These are phyloP conservation scores for Phymastichus coffea DNA, from an alignment of 1,140 invertebrate genomes.

Conservation along the genomic window DNA sequence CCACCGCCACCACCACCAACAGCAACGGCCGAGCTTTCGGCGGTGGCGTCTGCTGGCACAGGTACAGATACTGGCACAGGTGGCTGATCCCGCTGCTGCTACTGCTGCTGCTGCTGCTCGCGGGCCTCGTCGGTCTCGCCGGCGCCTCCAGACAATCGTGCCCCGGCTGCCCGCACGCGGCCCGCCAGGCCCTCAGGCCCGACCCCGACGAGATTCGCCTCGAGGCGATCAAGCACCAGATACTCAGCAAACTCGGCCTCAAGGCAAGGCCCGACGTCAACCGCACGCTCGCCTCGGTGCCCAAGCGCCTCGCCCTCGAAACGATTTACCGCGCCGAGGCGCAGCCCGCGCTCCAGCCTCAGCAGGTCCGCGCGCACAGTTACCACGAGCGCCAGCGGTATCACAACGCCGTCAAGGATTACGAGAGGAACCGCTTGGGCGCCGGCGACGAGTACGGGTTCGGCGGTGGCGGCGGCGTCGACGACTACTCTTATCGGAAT, in stretches of 20 bases:
- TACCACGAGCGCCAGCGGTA: slow-evolving; percentile 19
- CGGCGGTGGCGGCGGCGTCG: slow-evolving; percentile 22
- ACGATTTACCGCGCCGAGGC: slow-evolving; percentile 68
- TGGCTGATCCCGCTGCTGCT: slow-evolving; percentile 26
- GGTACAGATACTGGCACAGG: too few relatives aligned
- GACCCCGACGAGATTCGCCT: slow-evolving; percentile 63
- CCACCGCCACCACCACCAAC: not conserved
- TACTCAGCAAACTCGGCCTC: slow-evolving; percentile 72
- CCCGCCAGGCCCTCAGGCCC: slow-evolving; percentile 40
- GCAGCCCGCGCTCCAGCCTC: slow-evolving; percentile 35
- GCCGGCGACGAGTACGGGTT: slow-evolving; percentile 42
- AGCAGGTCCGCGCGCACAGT: slow-evolving; percentile 16
- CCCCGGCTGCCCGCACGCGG: slow-evolving; percentile 52
- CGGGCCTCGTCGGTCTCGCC: slow-evolving; percentile 30
- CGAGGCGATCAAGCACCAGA: slow-evolving; percentile 76
- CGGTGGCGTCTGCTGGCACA: too few relatives aligned
- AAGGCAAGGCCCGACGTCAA: slow-evolving; percentile 70
- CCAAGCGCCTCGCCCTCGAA: slow-evolving; percentile 68
- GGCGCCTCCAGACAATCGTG: slow-evolving; percentile 52
- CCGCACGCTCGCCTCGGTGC: slow-evolving; percentile 59
- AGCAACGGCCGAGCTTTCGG: too few relatives aligned
- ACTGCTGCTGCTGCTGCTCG: slow-evolving; percentile 39
- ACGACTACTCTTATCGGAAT: slow-evolving; percentile 49
- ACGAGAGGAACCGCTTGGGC: slow-evolving; percentile 30
- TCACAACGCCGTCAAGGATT: slow-evolving; percentile 22